Base-by-base conservation (phyloP, 2,797 vertebrate species). In the Helostoma temminkii region DNA sequence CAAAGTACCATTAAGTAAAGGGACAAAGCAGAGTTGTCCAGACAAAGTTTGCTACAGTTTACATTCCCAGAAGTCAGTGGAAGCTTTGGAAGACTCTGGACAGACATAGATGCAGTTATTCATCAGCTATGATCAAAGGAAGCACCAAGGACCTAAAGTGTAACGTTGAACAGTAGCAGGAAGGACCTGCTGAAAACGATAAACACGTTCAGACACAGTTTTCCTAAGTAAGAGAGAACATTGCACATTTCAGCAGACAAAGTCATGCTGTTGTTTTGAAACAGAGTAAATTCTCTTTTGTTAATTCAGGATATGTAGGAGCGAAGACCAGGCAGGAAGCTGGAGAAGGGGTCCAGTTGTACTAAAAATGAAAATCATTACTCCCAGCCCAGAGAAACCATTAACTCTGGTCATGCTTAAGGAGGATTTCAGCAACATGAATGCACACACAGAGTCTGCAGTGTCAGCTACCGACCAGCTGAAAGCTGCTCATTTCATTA, bases 401-500 rank as follows among this genome's bases (percentile, higher is more conserved):
- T 80, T 50, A 73, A 68, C 18, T 66, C 7, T 49, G 55, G 19
- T 71, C 46, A 69, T 14, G 59, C 57, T 72, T 66, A 32, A 66
- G 71, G 36, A 74, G 63, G 66, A 67, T 66, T 69, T 67, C 30
- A 59, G 50, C 22, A 39, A 9, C 73, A 66, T 48, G 42, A 50
- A 47, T 24, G 36, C 71, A 52, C 74, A 50, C 34, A 37, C 43
- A 65, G 45, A 37, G n/a, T 2, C 30, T 43, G 65, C 50, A 34
- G 24, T 22, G 67, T 60, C 48, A 69, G 64, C 65, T 34, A 48
- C 63, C 30, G 72, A 61, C 36, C 71, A 58, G 47, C 70, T 71
- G 67, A 70, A 70, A 64, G 72, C 52, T 53, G 54, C 49, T 73
- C 64, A 57, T 77, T 88, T 79, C 67, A 85, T 83, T 84, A 81